Conservation (phyloP, 2,113 vertebrate genomes). For the Semicossyphus pulcher region DNA sequence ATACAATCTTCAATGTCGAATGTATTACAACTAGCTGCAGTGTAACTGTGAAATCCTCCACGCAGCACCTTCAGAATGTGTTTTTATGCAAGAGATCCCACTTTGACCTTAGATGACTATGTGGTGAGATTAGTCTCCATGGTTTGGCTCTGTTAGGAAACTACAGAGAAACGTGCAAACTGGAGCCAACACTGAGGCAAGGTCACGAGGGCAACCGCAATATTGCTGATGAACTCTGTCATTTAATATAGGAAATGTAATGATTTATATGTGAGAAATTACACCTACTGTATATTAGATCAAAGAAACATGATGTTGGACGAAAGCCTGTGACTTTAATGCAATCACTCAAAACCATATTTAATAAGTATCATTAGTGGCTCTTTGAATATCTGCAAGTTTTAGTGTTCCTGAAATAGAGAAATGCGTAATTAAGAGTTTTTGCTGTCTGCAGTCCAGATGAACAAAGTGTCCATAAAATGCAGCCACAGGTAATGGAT, state of each 20-base stretch:
- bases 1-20: constrained; percentile 25
- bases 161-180: constrained; percentile 36
- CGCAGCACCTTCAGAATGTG: constrained; percentile 36
- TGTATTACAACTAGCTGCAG: constrained; percentile 10
- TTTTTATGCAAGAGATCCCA: constrained; percentile 50
- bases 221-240: constrained; percentile 49
- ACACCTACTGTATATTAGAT: constrained; percentile 46
- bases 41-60: constrained; percentile 4
- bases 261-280: constrained; percentile 45
- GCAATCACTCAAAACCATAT: constrained; percentile 41
- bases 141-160: constrained; percentile 47
- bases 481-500: constrained; percentile 58
- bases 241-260: constrained; percentile 45
- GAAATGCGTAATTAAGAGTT: constrained; percentile 51
- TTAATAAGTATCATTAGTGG: constrained; percentile 57
- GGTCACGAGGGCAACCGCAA: constrained; percentile 48
- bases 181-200: constrained; percentile 42
- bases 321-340: constrained; percentile 12
- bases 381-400: constrained; percentile 46
- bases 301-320: constrained; percentile 26
- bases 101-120: constrained; percentile 45
- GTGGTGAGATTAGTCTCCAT: constrained; percentile 54
- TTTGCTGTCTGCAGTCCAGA: constrained; percentile 48
- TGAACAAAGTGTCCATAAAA: constrained; percentile 60
- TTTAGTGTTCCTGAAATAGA: constrained; percentile 54